These are phyloP conservation scores for Chroicocephalus ridibundus DNA, from an alignment of 2,113 vertebrate genomes.

Conservation along the genomic window DNA sequence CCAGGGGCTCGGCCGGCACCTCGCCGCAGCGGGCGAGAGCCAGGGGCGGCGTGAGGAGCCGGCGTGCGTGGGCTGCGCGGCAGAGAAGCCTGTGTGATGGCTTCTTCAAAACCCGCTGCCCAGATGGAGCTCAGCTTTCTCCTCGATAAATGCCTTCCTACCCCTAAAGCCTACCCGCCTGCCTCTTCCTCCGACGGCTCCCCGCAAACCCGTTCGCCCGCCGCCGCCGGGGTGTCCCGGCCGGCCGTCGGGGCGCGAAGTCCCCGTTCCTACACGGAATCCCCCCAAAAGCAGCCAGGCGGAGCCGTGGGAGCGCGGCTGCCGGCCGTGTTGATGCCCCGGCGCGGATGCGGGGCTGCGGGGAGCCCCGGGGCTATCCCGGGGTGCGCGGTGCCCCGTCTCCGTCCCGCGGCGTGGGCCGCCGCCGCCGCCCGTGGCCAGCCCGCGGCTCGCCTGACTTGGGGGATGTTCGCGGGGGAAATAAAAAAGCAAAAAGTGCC, in stretches of 20 bases:
- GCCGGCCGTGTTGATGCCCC: background rate
- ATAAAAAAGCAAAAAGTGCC: background rate
- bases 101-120: background rate
- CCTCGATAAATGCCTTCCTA: background rate
- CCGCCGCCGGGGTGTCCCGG: background rate
- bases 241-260: fast-evolving
- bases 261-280: background rate
- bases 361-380: background rate
- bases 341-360: background rate
- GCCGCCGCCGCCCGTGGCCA: background rate
- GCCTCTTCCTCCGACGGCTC: background rate
- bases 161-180: background rate
- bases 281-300: fast-evolving
- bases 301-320: fast-evolving
- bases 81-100: background rate
- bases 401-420: background rate
- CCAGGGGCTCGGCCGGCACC: background rate
- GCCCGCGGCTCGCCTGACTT: background rate
- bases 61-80: background rate
- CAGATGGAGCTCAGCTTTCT: background rate
- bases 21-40: background rate
- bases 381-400: background rate
- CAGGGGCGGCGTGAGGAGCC: background rate
- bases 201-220: fast-evolving
- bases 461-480: background rate